Conservation (phyloP, 1,140 invertebrate genomes). For the Parasteatoda tepidariorum region DNA sequence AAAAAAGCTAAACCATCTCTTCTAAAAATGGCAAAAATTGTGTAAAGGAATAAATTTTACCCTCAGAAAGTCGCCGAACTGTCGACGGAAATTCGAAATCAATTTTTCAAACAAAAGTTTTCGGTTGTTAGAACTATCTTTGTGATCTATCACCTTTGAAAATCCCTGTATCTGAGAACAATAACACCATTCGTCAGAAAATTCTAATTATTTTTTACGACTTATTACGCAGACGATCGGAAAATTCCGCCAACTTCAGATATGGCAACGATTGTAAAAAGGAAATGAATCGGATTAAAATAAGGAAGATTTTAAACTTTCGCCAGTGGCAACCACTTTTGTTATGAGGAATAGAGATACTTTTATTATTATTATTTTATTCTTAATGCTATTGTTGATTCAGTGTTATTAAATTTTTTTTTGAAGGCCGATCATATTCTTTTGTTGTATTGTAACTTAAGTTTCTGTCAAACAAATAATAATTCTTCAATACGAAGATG, state of each 20-base stretch:
- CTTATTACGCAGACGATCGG: slow-evolving; percentile 22
- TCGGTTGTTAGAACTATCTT: slow-evolving; percentile 7
- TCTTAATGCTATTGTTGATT: no score
- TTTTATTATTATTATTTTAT: no score
- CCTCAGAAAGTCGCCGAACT: slow-evolving; percentile 34
- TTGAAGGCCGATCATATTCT: no score
- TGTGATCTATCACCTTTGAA: slow-evolving; percentile 26
- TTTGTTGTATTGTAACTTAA: no score
- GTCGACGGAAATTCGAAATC: slow-evolving; percentile 47
- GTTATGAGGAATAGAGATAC: no score
- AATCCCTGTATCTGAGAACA: background rate
- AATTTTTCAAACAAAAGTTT: slow-evolving; percentile 56
- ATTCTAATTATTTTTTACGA: slow-evolving; percentile 53
- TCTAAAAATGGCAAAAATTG: slow-evolving; percentile 41
- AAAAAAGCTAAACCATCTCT: slow-evolving; percentile 20
- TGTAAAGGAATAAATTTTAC: slow-evolving; percentile 11
- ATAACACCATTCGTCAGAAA: slow-evolving; percentile 44
- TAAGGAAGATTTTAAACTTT: background rate
- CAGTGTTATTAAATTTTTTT: no score
- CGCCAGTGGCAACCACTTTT: no score
- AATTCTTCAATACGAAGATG: no score
- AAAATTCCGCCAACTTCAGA: background rate
- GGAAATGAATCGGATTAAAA: slow-evolving; percentile 4
- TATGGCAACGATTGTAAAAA: slow-evolving; percentile 1
- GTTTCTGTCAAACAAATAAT: no score